Evolutionary conservation across 2,797 vertebrate genomes (phyloP).

Genomic region (Coccyzus lansbergi): DNA sequence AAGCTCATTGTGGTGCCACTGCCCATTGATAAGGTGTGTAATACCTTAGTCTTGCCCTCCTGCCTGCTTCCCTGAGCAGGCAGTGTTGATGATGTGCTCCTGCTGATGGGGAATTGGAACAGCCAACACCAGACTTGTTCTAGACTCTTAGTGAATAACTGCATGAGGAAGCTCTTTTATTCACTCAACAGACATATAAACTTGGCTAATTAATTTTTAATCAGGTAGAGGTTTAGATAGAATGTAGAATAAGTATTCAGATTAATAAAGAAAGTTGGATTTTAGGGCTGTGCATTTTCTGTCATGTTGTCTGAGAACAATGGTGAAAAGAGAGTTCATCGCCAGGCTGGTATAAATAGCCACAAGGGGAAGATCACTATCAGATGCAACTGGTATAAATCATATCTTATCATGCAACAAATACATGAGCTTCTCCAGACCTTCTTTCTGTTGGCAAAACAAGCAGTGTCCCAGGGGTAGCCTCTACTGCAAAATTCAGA

Average conservation of each 20-base stretch:
- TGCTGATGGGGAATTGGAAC: neutral
- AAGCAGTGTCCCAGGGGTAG: neutral
- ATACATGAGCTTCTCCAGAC: neutral
- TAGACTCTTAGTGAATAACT: neutral
- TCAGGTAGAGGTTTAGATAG: neutral
- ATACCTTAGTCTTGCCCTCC: neutral
- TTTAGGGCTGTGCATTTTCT: neutral
- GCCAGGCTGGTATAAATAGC: neutral
- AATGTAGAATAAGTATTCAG: neutral
- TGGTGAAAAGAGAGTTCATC: neutral
- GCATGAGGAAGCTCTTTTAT: neutral
- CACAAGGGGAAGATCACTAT: neutral
- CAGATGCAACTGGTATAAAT: neutral
- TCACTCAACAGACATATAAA: neutral
- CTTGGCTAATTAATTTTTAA: neutral
- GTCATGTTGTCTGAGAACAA: neutral
- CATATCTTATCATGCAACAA: neutral
- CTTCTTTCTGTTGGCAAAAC: neutral
- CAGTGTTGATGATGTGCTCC: neutral
- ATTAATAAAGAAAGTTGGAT: neutral
- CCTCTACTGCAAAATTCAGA: neutral
- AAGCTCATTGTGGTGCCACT: neutral
- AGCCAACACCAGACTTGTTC: neutral
- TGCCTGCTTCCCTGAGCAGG: neutral
- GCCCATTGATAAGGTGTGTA: neutral